phyloP scores from a whole-genome alignment of 2,888 invertebrate species.

The Notocelia uddmanniana region DNA sequence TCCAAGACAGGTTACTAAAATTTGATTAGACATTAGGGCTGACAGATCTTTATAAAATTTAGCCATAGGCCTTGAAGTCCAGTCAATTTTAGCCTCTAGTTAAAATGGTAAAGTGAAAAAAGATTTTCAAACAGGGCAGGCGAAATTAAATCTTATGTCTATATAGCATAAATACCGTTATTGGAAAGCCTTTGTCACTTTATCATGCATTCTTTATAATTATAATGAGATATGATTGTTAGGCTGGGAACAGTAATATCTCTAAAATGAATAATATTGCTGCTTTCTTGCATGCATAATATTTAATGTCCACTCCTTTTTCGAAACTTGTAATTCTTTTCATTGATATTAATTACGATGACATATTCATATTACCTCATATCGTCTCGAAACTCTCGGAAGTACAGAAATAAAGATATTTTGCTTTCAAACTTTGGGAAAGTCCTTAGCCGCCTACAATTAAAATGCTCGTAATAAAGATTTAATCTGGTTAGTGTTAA shows the following conservation, averaged over 20 bases:
- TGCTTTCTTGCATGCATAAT: neutral
- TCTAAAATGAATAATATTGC: neutral
- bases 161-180: neutral
- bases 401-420: neutral
- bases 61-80: no score
- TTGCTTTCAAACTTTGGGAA: no score
- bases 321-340: slow-evolving; percentile 6
- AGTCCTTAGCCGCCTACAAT: no score
- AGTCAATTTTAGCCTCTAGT: no score
- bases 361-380: neutral
- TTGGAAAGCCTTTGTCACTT: neutral
- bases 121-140: neutral
- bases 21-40: no score
- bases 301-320: neutral
- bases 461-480: no score
- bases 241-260: neutral
- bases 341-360: neutral
- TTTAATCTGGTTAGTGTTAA: no score
- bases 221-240: neutral
- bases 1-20: no score
- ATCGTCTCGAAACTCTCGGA: neutral
- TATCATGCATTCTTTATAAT: neutral
- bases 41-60: no score
- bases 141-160: neutral
- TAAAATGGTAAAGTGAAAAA: no score